Evolutionary conservation across 2,888 invertebrate genomes (phyloP).

Genomic region (Hartigia nigra): DNA sequence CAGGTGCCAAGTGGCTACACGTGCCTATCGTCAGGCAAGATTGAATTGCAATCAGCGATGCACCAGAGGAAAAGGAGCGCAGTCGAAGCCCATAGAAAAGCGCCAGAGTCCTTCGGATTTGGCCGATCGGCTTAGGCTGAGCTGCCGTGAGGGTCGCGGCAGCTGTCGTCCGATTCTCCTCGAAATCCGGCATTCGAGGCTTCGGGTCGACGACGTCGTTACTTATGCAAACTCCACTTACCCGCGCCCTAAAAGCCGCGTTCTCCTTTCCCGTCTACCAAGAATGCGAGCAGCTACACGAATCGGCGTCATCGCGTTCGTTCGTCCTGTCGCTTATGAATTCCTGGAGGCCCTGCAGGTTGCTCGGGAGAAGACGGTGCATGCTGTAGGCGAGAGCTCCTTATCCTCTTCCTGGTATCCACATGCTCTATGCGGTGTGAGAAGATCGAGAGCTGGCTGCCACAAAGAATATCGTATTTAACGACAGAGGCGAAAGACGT

Average conservation of each 20-base stretch:
- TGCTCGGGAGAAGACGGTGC: neutral
- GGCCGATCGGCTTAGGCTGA: slow-evolving; percentile 62
- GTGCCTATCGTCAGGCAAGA: neutral
- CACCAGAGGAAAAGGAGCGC: neutral
- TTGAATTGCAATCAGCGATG: neutral
- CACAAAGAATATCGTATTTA: neutral
- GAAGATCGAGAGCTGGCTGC: neutral
- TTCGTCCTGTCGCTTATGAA: too few relatives aligned
- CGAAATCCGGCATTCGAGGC: neutral
- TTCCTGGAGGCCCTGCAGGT: neutral
- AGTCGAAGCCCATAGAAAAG: neutral
- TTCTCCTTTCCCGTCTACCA: slow-evolving; percentile 28
- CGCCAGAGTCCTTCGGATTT: slow-evolving; percentile 42
- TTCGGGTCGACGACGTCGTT: slow-evolving; percentile 45
- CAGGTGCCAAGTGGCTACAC: neutral
- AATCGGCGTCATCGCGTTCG: neutral
- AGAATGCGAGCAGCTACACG: slow-evolving; percentile 36
- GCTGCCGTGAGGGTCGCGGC: slow-evolving; percentile 58
- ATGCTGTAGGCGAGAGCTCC: neutral
- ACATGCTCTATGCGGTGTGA: neutral
- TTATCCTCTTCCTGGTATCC: neutral
- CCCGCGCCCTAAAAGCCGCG: slow-evolving; percentile 53
- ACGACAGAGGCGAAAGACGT: neutral
- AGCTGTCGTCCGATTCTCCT: slow-evolving; percentile 50
- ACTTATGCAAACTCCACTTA: slow-evolving; percentile 61